phyloP scores from a whole-genome alignment of 2,113 vertebrate genomes.

The Synchiropus splendidus region DNA sequence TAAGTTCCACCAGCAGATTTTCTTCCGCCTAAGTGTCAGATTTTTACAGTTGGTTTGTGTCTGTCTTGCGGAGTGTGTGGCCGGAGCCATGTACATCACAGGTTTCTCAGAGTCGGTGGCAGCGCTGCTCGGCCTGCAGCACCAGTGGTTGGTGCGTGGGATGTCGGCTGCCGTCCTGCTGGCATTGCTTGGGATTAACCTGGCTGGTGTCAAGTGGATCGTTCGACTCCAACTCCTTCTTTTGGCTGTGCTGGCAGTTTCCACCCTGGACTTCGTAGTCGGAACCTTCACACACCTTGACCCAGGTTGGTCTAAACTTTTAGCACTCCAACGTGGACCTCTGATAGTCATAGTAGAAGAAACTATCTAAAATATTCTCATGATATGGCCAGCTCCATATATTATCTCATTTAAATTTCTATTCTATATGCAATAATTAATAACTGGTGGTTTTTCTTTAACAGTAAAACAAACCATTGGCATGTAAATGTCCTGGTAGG shows the following conservation, averaged over 20 bases:
- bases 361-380: no score
- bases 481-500: not conserved
- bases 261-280: constrained; percentile 88
- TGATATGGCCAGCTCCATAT: no score
- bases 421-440: no score
- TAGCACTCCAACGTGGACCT: no score
- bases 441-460: constrained; percentile 1
- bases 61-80: constrained; percentile 77
- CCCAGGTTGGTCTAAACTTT: constrained; percentile 74
- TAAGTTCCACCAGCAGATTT: no score
- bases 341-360: no score
- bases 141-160: constrained; percentile 79
- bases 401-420: no score
- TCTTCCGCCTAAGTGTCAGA: no score
- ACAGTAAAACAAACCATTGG: not conserved
- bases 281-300: constrained; percentile 91
- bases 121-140: constrained; percentile 72
- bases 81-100: constrained; percentile 94
- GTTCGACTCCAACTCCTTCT: constrained; percentile 89
- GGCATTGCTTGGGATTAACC: constrained; percentile 87
- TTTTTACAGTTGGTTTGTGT: not conserved
- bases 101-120: constrained; percentile 93
- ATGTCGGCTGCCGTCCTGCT: constrained; percentile 80
- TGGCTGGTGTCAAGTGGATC: constrained; percentile 95
- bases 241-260: constrained; percentile 80